phyloP scores from a whole-genome alignment of 1,140 invertebrate species.

The Caenorhabditis tropicalis region DNA sequence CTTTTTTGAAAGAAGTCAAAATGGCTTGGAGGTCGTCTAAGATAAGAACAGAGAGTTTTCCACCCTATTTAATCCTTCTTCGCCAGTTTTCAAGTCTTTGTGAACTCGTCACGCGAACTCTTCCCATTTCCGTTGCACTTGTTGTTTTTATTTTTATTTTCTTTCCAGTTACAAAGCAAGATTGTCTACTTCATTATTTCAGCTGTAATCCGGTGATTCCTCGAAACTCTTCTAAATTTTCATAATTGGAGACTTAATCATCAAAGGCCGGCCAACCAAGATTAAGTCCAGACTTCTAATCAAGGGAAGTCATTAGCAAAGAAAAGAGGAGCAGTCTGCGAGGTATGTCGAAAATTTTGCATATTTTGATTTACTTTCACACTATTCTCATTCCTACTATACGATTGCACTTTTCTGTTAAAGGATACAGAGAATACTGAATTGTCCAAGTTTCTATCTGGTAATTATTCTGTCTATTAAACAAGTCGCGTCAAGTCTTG shows the following conservation, averaged over 20 bases:
- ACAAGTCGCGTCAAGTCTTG: too few relatives aligned
- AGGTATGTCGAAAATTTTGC: too few relatives aligned
- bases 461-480: too few relatives aligned
- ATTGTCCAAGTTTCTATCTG: too few relatives aligned
- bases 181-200: not conserved
- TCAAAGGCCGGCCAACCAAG: too few relatives aligned
- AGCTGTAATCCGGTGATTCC: too few relatives aligned
- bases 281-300: too few relatives aligned
- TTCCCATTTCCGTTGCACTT: constrained; percentile 12
- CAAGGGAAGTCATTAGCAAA: not conserved
- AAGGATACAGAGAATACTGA: too few relatives aligned
- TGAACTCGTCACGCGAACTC: constrained; percentile 27
- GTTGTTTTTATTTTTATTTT: not conserved
- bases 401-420: too few relatives aligned
- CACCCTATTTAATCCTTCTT: constrained; percentile 34
- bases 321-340: not conserved
- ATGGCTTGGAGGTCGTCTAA: not conserved
- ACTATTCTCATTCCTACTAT: not conserved
- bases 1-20: not conserved
- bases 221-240: too few relatives aligned
- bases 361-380: too few relatives aligned
- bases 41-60: constrained; percentile 35
- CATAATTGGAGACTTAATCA: not conserved
- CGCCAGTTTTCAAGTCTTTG: not conserved
- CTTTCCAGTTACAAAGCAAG: not conserved